Base-by-base conservation (phyloP, 2,888 invertebrate species). In the Chesias legatella region DNA sequence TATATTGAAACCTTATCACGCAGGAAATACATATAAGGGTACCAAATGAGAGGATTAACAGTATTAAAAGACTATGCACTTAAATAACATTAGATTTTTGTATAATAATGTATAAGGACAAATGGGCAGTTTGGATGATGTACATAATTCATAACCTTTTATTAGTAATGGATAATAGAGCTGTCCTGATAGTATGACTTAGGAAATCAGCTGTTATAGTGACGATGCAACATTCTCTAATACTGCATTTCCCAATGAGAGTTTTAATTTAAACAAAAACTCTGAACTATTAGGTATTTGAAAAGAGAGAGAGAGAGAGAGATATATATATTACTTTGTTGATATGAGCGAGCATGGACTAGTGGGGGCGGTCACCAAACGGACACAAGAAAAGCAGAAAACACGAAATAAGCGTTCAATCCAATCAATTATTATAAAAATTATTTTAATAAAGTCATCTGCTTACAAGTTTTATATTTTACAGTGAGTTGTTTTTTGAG, bases 301-400 rank as follows among this genome's bases (percentile, higher is more conserved):
- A 82, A 81, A 81, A 81, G 74, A 82, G 78, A 76, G n/a, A n/a
- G n/a, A n/a, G n/a, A n/a, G n/a, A n/a, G n/a, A n/a, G n/a, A n/a
- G n/a, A n/a, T n/a, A n/a, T n/a, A n/a, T 81, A 76, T 48, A 84
- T 79, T 79, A 81, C 68, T 73, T 77, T 73, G 61, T 79, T 73
- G 78, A 77, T 68, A 84, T 83, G 88, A 85, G 79, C 85, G 88
- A 88, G 86, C 88, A 86, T 85, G 85, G 88, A 77, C 88, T 88
- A 89, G 86, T 84, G 67, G 84, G 88, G 83, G 79, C 79, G 84
- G 85, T 88, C 88, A 88, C 79, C 86, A 88, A 88, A 85, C 88
- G 84, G 88, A 89, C 89, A 90, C 89, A 89, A 90, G 89, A 84
- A 89, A 90, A 89, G 90, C 90, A 81, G 82, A 88, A 88, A 83